These are phyloP conservation scores for Melanerpes aurifrons DNA, from an alignment of 2,113 vertebrate genomes.

Conservation along the genomic window DNA sequence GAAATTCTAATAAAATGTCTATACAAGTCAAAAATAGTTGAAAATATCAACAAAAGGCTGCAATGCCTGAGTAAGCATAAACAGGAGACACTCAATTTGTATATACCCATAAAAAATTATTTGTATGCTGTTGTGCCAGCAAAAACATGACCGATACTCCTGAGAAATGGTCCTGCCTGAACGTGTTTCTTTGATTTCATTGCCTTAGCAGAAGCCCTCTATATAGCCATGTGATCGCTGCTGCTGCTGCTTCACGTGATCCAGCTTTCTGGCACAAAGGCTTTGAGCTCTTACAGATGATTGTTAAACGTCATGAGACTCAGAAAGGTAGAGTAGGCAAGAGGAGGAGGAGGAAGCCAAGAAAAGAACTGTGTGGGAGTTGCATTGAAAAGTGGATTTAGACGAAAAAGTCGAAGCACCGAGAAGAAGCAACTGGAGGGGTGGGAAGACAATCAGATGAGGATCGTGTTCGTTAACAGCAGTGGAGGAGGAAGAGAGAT, in stretches of 20 bases:
- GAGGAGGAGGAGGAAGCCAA: slow-evolving; percentile 52
- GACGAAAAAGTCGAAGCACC: background rate
- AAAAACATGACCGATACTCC: slow-evolving; percentile 8
- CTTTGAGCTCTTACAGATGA: slow-evolving; percentile 20
- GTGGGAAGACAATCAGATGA: slow-evolving; percentile 32
- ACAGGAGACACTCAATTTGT: background rate
- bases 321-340: slow-evolving; percentile 61
- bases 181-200: slow-evolving; percentile 35
- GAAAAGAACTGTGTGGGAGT: slow-evolving; percentile 59
- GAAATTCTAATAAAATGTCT: background rate
- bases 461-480: background rate
- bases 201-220: slow-evolving; percentile 21
- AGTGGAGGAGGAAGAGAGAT: slow-evolving; percentile 29
- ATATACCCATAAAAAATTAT: background rate
- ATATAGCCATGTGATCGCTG: slow-evolving; percentile 42
- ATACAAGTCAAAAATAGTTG: background rate
- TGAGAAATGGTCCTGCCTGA: slow-evolving; percentile 25
- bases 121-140: background rate
- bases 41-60: background rate
- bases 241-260: slow-evolving; percentile 46
- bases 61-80: background rate
- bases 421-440: background rate
- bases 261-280: slow-evolving; percentile 28
- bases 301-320: slow-evolving; percentile 51
- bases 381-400: slow-evolving; percentile 28